phyloP scores from a whole-genome alignment of 2,888 invertebrate species.

The Nebria salina region DNA sequence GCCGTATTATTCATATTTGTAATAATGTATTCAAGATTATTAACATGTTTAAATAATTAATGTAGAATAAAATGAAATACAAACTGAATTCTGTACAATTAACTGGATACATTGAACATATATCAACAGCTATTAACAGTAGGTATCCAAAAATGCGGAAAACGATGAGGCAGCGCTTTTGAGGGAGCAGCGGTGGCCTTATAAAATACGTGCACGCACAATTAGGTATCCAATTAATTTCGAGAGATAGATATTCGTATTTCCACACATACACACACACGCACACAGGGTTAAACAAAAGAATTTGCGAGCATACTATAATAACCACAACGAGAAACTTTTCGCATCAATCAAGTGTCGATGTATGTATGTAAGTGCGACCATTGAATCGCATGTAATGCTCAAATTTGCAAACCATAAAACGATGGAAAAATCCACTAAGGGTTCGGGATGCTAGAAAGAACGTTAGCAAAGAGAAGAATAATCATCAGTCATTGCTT shows the following conservation, averaged over 20 bases:
- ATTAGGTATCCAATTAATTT: conserved; percentile 32
- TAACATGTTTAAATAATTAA: too few relatives aligned
- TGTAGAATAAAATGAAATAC: background rate
- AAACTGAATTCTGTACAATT: background rate
- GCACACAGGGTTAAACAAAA: conserved; percentile 5
- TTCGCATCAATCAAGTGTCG: conserved; percentile 42
- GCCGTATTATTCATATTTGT: too few relatives aligned
- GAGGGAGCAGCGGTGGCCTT: background rate
- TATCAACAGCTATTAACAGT: background rate
- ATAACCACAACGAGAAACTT: conserved; percentile 13
- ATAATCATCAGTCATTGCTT: too few relatives aligned
- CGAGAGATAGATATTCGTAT: background rate
- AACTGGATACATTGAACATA: background rate
- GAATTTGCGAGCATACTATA: conserved; percentile 18
- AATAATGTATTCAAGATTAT: too few relatives aligned
- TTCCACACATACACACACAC: background rate
- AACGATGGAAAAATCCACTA: too few relatives aligned
- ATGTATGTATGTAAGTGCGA: conserved; percentile 15
- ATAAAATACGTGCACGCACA: conserved; percentile 20
- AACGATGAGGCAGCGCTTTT: background rate
- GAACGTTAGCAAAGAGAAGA: too few relatives aligned
- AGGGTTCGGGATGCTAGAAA: too few relatives aligned
- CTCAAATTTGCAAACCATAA: conserved; percentile 38
- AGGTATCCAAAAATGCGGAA: background rate
- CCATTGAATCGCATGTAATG: conserved; percentile 17